Evolutionary conservation across 2,113 vertebrate genomes (phyloP).

Genomic region (Synchiropus splendidus): DNA sequence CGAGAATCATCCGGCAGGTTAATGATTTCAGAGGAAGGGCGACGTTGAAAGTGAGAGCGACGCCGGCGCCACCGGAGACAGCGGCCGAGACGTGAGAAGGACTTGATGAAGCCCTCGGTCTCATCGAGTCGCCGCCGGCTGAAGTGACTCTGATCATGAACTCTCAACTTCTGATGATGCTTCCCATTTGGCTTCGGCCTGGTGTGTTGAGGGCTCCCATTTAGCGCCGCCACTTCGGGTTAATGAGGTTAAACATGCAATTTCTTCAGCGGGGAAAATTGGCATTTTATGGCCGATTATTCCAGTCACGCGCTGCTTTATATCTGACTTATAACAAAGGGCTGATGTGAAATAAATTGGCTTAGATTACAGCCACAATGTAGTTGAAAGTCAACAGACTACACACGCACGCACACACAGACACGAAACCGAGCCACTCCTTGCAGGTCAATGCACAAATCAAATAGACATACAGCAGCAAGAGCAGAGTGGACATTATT

Average conservation of each 20-base stretch:
- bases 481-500: no score
- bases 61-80: slow-evolving; percentile 6
- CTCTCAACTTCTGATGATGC: slow-evolving; percentile 44
- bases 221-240: slow-evolving; percentile 45
- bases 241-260: slow-evolving; percentile 63
- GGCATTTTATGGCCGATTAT: slow-evolving; percentile 46
- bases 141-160: slow-evolving; percentile 40
- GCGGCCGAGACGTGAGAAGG: slow-evolving; percentile 13
- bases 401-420: slow-evolving; percentile 2
- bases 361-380: slow-evolving; percentile 59
- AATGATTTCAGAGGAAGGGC: slow-evolving; percentile 43
- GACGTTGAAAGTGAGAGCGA: slow-evolving; percentile 15
- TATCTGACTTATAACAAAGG: slow-evolving; percentile 56
- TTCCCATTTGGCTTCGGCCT: slow-evolving; percentile 28
- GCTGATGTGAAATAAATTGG: slow-evolving; percentile 58
- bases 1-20: slow-evolving; percentile 48
- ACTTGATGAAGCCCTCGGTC: slow-evolving; percentile 24
- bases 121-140: slow-evolving; percentile 22
- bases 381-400: slow-evolving; percentile 52
- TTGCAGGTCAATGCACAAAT: slow-evolving; percentile 63
- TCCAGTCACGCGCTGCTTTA: slow-evolving; percentile 55
- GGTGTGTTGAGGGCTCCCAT: slow-evolving; percentile 18
- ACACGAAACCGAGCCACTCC: slow-evolving; percentile 40
- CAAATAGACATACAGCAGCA: slow-evolving; percentile 56
- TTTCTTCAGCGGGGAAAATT: slow-evolving; percentile 49